Percentiles rank a stretch among this genome's conserved stretches.
Conservation (phyloP, 2,113 vertebrate species). For the Trachemys scripta region DNA sequence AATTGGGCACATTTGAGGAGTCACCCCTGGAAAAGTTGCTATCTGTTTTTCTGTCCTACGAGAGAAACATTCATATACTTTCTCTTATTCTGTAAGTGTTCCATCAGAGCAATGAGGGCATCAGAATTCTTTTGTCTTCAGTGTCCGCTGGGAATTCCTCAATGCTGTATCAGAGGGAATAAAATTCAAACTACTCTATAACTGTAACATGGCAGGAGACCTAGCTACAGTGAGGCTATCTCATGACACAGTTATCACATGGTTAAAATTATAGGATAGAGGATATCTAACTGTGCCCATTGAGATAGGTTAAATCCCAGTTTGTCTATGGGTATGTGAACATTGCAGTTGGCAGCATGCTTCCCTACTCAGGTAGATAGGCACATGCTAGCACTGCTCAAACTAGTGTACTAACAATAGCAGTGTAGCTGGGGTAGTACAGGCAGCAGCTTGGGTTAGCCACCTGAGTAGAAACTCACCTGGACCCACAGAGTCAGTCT, state of each 20-base stretch:
- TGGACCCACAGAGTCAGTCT: not conserved
- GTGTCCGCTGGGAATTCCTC: not conserved
- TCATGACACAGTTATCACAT: not conserved
- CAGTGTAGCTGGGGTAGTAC: not conserved
- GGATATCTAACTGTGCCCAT: not conserved
- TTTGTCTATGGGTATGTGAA: not conserved
- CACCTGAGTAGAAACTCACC: not conserved
- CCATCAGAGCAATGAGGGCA: fast-evolving
- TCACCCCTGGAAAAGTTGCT: not conserved
- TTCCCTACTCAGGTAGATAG: not conserved
- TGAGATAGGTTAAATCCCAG: not conserved
- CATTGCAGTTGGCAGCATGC: not conserved
- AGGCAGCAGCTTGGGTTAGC: not conserved
- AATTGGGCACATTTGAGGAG: not conserved
- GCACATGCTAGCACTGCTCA: not conserved
- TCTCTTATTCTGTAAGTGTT: not conserved
- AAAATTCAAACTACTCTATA: not conserved
- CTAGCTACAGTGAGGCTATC: not conserved
- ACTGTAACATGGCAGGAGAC: not conserved
- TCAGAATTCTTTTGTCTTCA: not conserved
- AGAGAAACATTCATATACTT: not conserved
- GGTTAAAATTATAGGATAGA: not conserved
- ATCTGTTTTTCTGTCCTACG: not conserved
- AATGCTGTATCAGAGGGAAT: not conserved
- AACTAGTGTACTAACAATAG: not conserved